Base-by-base conservation (phyloP, 2,888 invertebrate genomes). In the Apocheima hispidaria region DNA sequence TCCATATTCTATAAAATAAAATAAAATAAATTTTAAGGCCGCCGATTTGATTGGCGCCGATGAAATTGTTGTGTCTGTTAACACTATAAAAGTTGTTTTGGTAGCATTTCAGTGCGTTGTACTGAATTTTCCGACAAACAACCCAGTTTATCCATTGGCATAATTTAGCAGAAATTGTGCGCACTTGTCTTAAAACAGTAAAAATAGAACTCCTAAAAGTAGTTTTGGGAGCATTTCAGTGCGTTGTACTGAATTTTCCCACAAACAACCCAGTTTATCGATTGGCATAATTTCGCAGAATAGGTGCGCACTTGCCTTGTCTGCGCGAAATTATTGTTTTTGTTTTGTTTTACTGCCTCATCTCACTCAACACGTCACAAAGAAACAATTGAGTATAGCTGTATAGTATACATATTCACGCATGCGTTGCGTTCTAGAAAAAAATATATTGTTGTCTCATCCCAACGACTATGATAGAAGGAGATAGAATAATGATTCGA, bases 371-470 rank as follows among this genome's bases (percentile, higher is more conserved):
- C 33, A 57, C 69, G 65, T 68, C 69, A 18, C 26, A 44, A 59
- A 68, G 60, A 33, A 44, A 60, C 28, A 21, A 28, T 23, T n/a
- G 16, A 7, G n/a, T n/a, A n/a, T n/a, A n/a, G n/a, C n/a, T n/a
- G n/a, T n/a, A n/a, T n/a, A n/a, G n/a, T n/a, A n/a, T n/a, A n/a
- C n/a, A n/a, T n/a, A n/a, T n/a, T n/a, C 26, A 60, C 60, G 64
- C 66, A 57, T 63, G 57, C 61, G 60, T 63, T 61, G 59, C 41
- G 61, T 60, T 58, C 60, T 65, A 65, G 60, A 68, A 70, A 62
- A 70, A 62, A 65, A 12, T 20, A n/a, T 48, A 38, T 48, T 41
- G 21, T 57, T 20, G 14, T 70, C 63, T 55, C 60, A 18, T 62
- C 60, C 7, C 23, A 46, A 7, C 33, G 1, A 2, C 14, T 46